Percentiles rank a stretch among this genome's conserved stretches.
Evolutionary conservation across 2,113 vertebrate species (phyloP).

Genomic region (Zosterops lateralis): DNA sequence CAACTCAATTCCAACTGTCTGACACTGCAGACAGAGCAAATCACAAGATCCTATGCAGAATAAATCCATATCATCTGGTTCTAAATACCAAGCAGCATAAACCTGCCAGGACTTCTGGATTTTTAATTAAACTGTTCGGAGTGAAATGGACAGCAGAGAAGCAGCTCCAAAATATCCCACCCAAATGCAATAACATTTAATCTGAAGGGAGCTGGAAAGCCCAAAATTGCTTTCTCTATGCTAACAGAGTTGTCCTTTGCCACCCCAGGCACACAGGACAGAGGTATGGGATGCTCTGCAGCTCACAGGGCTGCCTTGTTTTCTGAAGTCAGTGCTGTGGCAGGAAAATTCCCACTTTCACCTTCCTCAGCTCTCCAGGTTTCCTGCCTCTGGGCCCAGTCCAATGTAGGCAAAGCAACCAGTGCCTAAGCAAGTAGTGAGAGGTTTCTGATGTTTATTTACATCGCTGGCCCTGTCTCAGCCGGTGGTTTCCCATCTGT

Average conservation of each 20-base stretch:
- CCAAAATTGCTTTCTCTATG: not conserved
- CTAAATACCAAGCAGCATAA: conserved; percentile 16
- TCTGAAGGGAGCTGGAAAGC: not conserved
- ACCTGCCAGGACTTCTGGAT: conserved; percentile 6
- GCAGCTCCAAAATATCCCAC: not conserved
- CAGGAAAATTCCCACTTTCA: not conserved
- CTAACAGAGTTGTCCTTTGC: not conserved
- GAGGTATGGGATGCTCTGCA: not conserved
- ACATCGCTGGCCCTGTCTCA: accelerated
- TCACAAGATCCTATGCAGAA: not conserved
- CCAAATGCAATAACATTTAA: not conserved
- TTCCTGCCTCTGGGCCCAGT: not conserved
- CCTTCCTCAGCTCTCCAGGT: not conserved
- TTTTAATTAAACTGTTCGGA: conserved; percentile 24
- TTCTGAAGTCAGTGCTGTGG: not conserved
- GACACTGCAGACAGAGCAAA: not conserved
- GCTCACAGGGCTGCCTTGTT: not conserved
- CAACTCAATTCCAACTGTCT: conserved; percentile 9
- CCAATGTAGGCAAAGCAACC: not conserved
- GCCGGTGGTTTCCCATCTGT: accelerated
- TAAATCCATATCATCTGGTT: not conserved
- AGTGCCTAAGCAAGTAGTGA: not conserved
- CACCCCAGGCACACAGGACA: not conserved
- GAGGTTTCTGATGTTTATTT: not conserved
- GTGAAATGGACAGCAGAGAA: not conserved